Evolutionary conservation across 2,888 invertebrate genomes (phyloP).

Genomic region (Drosophila prolongata): DNA sequence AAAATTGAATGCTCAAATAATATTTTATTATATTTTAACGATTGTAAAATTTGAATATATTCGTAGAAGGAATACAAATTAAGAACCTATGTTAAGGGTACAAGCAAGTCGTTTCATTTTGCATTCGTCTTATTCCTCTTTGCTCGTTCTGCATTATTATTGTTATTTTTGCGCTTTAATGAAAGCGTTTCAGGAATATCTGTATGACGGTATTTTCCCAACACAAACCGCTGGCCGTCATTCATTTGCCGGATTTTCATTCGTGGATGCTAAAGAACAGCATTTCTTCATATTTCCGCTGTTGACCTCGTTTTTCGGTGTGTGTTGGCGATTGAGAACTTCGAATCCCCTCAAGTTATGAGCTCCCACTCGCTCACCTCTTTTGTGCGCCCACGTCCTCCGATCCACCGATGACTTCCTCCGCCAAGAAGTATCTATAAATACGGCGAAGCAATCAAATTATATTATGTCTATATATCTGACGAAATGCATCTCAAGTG

Average conservation of each 20-base stretch:
- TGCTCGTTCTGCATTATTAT: conserved; percentile 31
- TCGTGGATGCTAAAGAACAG: conserved; percentile 12
- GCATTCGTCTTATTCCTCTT: neutral
- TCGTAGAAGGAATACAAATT: too few relatives aligned
- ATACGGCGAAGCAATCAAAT: conserved; percentile 65
- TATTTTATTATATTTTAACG: too few relatives aligned
- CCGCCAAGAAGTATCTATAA: conserved; percentile 32
- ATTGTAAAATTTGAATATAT: too few relatives aligned
- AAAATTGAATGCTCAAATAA: too few relatives aligned
- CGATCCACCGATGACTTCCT: conserved; percentile 43
- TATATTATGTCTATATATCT: conserved; percentile 69
- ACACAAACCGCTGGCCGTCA: conserved; percentile 19
- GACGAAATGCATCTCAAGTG: conserved; percentile 68
- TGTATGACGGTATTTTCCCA: conserved; percentile 2
- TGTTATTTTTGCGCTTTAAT: conserved; percentile 50
- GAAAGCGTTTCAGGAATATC: conserved; percentile 38
- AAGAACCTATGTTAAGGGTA: conserved; percentile 3
- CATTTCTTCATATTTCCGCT: conserved; percentile 30
- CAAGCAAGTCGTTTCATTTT: neutral
- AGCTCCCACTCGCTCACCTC: conserved; percentile 55
- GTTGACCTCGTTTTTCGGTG: conserved; percentile 65
- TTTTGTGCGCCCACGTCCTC: conserved; percentile 19
- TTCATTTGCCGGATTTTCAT: conserved; percentile 17
- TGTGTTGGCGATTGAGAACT: conserved; percentile 56
- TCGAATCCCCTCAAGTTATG: conserved; percentile 60